These are phyloP conservation scores for Euleptes europaea DNA, from an alignment of 2,113 vertebrate genomes.

Conservation along the genomic window DNA sequence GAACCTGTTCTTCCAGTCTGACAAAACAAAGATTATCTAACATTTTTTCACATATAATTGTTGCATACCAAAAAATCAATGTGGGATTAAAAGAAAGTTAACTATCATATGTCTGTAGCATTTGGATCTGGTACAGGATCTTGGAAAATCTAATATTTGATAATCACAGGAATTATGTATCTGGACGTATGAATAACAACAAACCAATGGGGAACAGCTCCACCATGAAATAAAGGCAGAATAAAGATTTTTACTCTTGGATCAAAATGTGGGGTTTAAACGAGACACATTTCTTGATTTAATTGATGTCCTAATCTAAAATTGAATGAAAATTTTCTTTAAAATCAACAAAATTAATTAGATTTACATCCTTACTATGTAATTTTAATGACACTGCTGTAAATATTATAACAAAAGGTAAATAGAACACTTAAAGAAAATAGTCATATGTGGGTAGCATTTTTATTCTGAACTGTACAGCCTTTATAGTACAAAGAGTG, in stretches of 20 bases:
- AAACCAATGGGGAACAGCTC: neutral
- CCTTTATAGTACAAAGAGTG: neutral
- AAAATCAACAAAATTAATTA: neutral
- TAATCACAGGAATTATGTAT: neutral
- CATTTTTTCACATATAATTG: neutral
- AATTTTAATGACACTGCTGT: neutral
- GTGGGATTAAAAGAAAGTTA: neutral
- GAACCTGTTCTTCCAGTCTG: neutral
- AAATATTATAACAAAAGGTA: neutral
- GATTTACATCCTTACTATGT: constrained; percentile 13
- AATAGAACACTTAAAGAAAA: neutral
- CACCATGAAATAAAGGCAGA: neutral
- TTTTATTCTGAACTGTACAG: constrained; percentile 3
- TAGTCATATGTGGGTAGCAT: neutral
- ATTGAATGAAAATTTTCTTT: neutral
- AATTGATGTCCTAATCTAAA: neutral
- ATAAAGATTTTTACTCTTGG: neutral
- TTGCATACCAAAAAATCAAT: neutral
- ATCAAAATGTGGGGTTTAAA: neutral
- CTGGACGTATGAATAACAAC: neutral
- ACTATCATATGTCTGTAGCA: neutral
- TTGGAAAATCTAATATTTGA: neutral
- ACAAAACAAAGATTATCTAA: neutral
- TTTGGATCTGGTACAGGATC: neutral
- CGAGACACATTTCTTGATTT: neutral